Percentiles rank a stretch among this genome's conserved stretches.
These are phyloP conservation scores for Eupeodes latifasciatus DNA, from an alignment of 2,888 invertebrate genomes.

Conservation along the genomic window DNA sequence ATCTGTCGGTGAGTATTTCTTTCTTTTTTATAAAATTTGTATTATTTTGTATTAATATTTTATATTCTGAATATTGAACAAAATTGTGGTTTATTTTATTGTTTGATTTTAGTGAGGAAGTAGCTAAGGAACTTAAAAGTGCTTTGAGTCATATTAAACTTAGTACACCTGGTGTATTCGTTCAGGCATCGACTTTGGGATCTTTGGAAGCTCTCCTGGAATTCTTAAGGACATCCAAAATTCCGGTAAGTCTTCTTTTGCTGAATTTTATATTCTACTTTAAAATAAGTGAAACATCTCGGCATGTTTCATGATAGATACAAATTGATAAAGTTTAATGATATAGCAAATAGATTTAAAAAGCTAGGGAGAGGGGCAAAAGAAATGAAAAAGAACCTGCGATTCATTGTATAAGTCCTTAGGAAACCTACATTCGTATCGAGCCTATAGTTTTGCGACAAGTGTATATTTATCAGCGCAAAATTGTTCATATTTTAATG, in stretches of 20 bases:
- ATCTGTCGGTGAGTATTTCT: constrained; percentile 86
- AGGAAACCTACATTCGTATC: no score
- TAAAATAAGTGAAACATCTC: no score
- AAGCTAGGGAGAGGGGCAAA: no score
- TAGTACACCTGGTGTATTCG: constrained; percentile 97
- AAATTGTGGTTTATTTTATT: background rate
- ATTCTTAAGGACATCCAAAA: constrained; percentile 95
- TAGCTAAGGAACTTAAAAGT: constrained; percentile 93
- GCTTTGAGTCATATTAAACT: constrained; percentile 97
- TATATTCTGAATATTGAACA: background rate
- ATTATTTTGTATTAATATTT: constrained; percentile 79
- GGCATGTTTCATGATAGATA: no score
- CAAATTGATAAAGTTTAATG: no score
- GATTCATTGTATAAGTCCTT: no score
- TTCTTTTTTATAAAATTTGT: constrained; percentile 36
- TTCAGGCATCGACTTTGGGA: constrained; percentile 99
- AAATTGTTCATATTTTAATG: no score
- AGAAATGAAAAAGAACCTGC: no score
- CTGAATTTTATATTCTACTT: background rate
- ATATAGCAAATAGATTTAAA: no score
- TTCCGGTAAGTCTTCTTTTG: constrained; percentile 90
- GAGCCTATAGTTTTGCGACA: no score
- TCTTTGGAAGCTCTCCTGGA: constrained; percentile 98
- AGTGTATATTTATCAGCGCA: no score
- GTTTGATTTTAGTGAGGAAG: constrained; percentile 88